Evolutionary conservation across 2,113 vertebrate species (phyloP).

Genomic region (Rhombomys opimus): DNA sequence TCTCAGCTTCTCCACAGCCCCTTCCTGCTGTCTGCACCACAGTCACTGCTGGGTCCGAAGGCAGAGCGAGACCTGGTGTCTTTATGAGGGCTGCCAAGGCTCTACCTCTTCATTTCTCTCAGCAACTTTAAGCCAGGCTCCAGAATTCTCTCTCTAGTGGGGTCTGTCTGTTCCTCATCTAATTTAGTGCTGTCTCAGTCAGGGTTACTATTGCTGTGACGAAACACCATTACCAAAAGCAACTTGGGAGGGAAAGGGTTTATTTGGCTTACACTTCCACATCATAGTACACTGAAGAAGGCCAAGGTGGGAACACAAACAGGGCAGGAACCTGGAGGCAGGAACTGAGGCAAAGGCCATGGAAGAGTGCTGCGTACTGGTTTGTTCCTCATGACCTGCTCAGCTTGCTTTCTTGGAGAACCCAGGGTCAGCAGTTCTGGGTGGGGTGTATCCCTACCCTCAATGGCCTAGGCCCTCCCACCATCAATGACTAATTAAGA

Average conservation of each 20-base stretch:
- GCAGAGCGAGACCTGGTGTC: background rate
- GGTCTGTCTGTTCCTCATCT: background rate
- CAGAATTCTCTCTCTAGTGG: background rate
- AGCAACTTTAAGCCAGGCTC: background rate
- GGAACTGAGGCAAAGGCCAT: background rate
- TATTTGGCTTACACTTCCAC: background rate
- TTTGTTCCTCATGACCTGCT: background rate
- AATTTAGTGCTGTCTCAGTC: background rate
- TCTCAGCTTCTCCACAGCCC: background rate
- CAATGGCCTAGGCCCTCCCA: background rate
- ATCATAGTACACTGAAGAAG: background rate
- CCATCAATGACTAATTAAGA: background rate
- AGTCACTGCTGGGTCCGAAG: too few species aligned
- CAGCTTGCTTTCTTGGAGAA: background rate
- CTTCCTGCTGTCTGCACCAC: background rate
- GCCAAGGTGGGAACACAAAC: background rate
- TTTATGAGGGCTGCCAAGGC: fast-evolving
- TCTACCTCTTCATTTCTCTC: background rate
- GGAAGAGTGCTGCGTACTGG: background rate
- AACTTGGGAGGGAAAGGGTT: background rate
- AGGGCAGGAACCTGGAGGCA: background rate
- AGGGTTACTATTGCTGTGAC: background rate
- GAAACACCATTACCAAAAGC: background rate
- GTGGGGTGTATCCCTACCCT: background rate
- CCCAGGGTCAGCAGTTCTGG: background rate